Evolutionary conservation across 2,888 invertebrate genomes (phyloP).

Genomic region (Ceraclea dissimilis): DNA sequence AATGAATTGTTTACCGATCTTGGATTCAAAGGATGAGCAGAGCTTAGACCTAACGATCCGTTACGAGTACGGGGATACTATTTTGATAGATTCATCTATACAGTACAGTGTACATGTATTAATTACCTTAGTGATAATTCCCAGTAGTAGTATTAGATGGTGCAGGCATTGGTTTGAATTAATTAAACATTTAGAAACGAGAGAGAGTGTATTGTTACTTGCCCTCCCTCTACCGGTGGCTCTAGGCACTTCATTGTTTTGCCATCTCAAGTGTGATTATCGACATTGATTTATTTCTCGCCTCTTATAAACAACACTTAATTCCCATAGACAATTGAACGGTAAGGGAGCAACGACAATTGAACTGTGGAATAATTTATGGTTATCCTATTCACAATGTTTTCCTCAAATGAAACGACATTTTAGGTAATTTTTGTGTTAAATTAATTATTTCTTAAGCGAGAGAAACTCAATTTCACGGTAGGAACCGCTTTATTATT

Average conservation of each 20-base stretch:
- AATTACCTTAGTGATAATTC: too few relatives aligned
- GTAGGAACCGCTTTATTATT: neutral
- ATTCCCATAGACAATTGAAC: conserved; percentile 23
- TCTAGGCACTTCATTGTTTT: conserved; percentile 20
- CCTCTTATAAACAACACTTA: conserved; percentile 24
- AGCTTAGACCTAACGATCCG: too few relatives aligned
- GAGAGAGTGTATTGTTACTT: neutral
- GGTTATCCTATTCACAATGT: conserved; percentile 10
- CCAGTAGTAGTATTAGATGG: too few relatives aligned
- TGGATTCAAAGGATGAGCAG: too few relatives aligned
- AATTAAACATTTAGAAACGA: conserved; percentile 17
- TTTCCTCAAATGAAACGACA: conserved; percentile 1
- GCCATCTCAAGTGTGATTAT: conserved; percentile 25
- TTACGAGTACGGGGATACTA: too few relatives aligned
- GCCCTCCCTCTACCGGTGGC: conserved; percentile 7
- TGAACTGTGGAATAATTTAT: conserved; percentile 21
- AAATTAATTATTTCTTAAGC: conserved; percentile 4
- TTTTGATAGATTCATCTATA: too few relatives aligned
- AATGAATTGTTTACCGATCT: too few relatives aligned
- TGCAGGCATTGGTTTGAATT: conserved; percentile 4
- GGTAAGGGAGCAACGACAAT: conserved; percentile 14
- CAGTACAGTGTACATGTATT: too few relatives aligned
- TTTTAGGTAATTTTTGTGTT: conserved; percentile 2
- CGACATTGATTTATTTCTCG: conserved; percentile 26
- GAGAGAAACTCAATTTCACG: neutral